A percentile compares a stretch with the other conserved stretches of the same genome.
Evolutionary conservation across 2,113 vertebrate species (phyloP).

Genomic region (Panthera tigris): DNA sequence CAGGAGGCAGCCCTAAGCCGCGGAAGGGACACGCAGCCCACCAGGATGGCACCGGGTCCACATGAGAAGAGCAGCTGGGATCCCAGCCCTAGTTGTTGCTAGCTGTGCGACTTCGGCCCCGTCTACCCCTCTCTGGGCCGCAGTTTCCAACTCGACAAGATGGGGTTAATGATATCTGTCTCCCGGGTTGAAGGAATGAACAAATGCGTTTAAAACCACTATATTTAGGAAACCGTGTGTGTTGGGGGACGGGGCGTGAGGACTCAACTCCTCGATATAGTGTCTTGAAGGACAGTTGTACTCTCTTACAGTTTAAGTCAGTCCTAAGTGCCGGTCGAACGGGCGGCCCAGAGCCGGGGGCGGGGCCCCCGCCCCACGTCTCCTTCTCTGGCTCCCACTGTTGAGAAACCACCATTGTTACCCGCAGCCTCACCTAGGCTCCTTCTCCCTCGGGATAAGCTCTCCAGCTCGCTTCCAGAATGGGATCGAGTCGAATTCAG

Average conservation of each 20-base stretch:
- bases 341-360: fast-evolving
- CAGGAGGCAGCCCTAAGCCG: neutral
- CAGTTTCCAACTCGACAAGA: neutral
- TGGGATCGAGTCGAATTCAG: constrained; percentile 78
- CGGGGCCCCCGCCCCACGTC: neutral
- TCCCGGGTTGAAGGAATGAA: neutral
- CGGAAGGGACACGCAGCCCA: fast-evolving
- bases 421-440: constrained; percentile 80
- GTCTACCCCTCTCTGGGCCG: neutral
- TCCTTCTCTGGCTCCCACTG: neutral
- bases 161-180: neutral
- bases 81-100: neutral
- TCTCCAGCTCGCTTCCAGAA: neutral
- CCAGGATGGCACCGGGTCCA: neutral
- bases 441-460: constrained; percentile 81
- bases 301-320: neutral
- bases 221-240: neutral
- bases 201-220: neutral
- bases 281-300: neutral
- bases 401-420: fast-evolving
- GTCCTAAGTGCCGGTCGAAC: neutral
- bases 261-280: neutral
- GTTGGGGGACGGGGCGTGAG: neutral
- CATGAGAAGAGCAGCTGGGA: neutral
- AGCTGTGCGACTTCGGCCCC: neutral